Conservation (phyloP, 2,113 vertebrate species). For the Forbesichthys papilliferus region DNA sequence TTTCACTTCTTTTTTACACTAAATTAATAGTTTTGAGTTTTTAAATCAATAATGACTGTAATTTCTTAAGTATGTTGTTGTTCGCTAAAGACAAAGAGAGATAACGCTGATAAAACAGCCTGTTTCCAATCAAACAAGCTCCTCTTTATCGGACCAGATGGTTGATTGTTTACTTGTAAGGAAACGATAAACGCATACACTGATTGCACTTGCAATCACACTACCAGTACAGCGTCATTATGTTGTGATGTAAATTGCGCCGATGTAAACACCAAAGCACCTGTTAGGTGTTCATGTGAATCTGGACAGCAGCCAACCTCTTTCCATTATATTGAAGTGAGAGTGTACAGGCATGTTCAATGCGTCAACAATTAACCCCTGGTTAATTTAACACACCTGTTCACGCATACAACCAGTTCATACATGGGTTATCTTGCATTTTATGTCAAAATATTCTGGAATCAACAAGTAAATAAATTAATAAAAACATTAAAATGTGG, state of each 20-base stretch:
- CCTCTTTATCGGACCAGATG: slow-evolving; percentile 62
- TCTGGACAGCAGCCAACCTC: slow-evolving; percentile 38
- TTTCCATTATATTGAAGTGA: slow-evolving; percentile 17
- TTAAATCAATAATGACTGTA: slow-evolving; percentile 6
- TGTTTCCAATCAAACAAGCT: slow-evolving; percentile 59
- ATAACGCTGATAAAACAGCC: neutral
- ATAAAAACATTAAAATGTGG: slow-evolving; percentile 7
- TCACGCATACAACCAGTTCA: slow-evolving; percentile 21
- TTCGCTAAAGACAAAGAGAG: neutral
- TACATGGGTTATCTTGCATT: slow-evolving; percentile 8
- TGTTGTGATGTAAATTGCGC: slow-evolving; percentile 46
- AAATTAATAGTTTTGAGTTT: slow-evolving; percentile 2
- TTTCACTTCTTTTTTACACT: neutral
- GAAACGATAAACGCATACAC: slow-evolving; percentile 29
- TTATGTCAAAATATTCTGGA: neutral
- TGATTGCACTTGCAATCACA: slow-evolving; percentile 71
- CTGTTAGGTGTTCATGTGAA: slow-evolving; percentile 63
- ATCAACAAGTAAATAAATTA: slow-evolving; percentile 2
- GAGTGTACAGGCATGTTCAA: slow-evolving; percentile 23
- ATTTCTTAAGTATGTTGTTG: slow-evolving; percentile 30
- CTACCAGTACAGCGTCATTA: slow-evolving; percentile 61
- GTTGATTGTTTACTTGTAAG: slow-evolving; percentile 66
- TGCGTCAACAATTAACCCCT: slow-evolving; percentile 51
- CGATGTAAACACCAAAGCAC: slow-evolving; percentile 47
- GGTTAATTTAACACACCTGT: slow-evolving; percentile 69